Conservation (phyloP, 2,888 invertebrate genomes). For the Aspidiotus rigidus region DNA sequence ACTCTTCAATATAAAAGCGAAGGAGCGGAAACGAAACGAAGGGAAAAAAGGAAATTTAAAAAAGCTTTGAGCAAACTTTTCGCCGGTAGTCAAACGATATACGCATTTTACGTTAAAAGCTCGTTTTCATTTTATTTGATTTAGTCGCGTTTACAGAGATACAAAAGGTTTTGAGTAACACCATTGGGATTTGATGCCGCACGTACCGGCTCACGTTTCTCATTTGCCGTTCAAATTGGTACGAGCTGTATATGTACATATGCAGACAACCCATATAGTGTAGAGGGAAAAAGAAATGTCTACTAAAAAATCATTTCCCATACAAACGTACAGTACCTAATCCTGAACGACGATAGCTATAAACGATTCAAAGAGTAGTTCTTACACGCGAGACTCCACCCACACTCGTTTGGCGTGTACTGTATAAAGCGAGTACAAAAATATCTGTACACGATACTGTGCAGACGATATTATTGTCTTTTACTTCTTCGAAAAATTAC, state of each 20-base stretch:
- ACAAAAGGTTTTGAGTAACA: conserved; percentile 25
- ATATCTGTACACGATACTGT: no score
- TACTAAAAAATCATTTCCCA: not conserved
- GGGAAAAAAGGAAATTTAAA: conserved; percentile 19
- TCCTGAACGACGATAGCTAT: no score
- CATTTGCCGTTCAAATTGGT: conserved; percentile 3
- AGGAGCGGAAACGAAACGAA: conserved; percentile 8
- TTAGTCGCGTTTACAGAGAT: conserved; percentile 33
- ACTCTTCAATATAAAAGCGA: no score
- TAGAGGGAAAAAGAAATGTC: no score
- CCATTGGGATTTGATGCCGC: conserved; percentile 26
- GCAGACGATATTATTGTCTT: no score
- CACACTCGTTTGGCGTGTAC: no score
- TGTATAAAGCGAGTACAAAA: no score
- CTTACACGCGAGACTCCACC: no score
- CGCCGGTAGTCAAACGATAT: conserved; percentile 22
- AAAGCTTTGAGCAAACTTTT: conserved; percentile 8
- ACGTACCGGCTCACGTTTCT: conserved; percentile 33
- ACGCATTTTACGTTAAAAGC: conserved; percentile 32
- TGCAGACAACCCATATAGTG: no score
- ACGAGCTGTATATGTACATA: not conserved
- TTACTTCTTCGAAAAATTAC: no score
- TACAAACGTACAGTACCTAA: no score
- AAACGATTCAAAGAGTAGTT: no score
- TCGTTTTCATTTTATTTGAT: conserved; percentile 29